Base-by-base conservation (phyloP, 30 jellyfish, hydroid and myxozoan genomes). In the Clytia hemisphaerica region DNA sequence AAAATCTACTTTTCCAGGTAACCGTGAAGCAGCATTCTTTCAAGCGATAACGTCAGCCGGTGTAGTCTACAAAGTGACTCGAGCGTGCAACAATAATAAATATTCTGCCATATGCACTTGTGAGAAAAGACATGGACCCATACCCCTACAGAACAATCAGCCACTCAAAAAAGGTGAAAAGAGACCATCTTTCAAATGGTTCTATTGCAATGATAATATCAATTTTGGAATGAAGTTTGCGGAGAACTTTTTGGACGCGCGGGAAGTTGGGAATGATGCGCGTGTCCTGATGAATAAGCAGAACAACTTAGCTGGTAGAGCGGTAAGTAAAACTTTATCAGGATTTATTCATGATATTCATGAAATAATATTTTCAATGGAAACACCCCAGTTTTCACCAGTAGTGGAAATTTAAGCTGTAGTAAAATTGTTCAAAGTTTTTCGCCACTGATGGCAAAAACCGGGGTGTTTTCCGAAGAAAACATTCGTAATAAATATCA, bases 1-100 rank as follows among this genome's bases (percentile, higher is more conserved):
- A 29, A 9, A 3, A 30, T 24, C 9, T 24, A 29, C 36, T 28
- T 53, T 73, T 62, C 19, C 68, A 87, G 96, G 93, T 36, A 87
- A 78, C 67, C 78, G 87, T 30, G 96, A 87, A 58, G 88, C 96
- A 2, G 96, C 94, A 28, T 87, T 87, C 62, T 87, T 87, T 55
- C 89, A 80, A 33, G 83, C 96, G 28, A 69, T 87, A 1, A 80
- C 96, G 37, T 79, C 96, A 9, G 96, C 96, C 28, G 96, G 96
- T 14, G 87, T 87, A 16, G 93, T 80, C 9, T 78, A 67, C 45
- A 92, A 87, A 75, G 83, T 87, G 12, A 87, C 94, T 7, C 83
- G 94, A 22, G 66, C 96, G 25, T 87, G 96, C 63, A 87, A 90
- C 48, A 62, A 70, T 16, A 93, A 90, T 12, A 90, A 87, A 51